Conservation (phyloP, 2,888 invertebrate species). For the Hetaerina titia region DNA sequence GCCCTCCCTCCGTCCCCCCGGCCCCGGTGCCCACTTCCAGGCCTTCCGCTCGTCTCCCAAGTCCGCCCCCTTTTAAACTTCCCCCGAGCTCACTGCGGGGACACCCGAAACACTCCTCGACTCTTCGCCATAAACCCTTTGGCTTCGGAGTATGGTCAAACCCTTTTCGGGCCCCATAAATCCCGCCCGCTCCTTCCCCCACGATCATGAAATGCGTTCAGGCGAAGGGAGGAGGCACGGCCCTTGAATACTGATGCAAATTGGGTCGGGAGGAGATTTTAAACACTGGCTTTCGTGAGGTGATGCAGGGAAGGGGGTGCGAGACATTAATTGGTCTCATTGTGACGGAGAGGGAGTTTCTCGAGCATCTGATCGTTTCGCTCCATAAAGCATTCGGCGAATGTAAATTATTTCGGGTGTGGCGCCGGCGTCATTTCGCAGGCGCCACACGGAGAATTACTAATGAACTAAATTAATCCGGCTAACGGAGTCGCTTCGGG, state of each 20-base stretch:
- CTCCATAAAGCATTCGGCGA: conserved; percentile 7
- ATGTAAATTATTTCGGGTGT: conserved; percentile 47
- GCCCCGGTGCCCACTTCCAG: background rate
- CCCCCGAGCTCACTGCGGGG: background rate
- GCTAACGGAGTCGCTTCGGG: background rate
- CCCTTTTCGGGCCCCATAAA: conserved; percentile 56
- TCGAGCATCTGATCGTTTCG: background rate
- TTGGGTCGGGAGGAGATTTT: conserved; percentile 40
- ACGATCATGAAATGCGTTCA: background rate
- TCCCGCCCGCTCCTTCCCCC: conserved; percentile 4
- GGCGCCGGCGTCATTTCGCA: background rate
- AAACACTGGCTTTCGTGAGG: conserved; percentile 12
- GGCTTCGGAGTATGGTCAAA: conserved; percentile 32
- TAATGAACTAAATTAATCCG: conserved; percentile 30
- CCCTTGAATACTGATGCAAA: conserved; percentile 60
- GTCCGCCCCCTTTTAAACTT: background rate
- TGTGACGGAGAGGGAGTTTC: conserved; percentile 41
- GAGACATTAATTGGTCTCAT: conserved; percentile 58
- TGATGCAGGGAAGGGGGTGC: background rate
- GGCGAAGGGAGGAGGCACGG: conserved; percentile 20
- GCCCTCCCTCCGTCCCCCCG: too few species aligned
- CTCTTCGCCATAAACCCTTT: background rate
- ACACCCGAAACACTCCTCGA: background rate
- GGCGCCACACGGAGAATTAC: background rate
- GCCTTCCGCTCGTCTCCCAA: background rate